A percentile compares a stretch with the other conserved stretches of the same genome.
Evolutionary conservation across 2,888 invertebrate genomes (phyloP).

Genomic region (Apocheima hispidaria): DNA sequence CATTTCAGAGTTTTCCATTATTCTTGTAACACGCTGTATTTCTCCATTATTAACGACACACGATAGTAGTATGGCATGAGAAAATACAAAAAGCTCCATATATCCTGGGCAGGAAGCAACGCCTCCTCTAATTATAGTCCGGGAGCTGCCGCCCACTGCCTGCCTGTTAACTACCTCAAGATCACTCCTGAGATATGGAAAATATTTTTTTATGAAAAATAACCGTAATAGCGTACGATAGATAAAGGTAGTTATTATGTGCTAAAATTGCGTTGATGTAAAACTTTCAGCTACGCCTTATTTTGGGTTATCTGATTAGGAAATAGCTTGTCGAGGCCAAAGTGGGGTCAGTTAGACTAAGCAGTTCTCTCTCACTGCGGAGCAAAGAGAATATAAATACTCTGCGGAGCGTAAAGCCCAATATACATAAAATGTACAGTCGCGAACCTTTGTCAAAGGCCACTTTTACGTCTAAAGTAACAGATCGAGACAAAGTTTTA

Average conservation of each 20-base stretch:
- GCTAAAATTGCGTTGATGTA: conserved; percentile 31
- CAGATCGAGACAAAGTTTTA: too few relatives aligned
- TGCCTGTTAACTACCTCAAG: conserved; percentile 37
- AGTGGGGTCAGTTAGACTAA: not conserved
- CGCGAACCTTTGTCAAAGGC: too few relatives aligned
- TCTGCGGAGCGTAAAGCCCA: too few relatives aligned
- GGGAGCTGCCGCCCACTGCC: conserved; percentile 51
- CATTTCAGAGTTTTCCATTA: not conserved
- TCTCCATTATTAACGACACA: conserved; percentile 19
- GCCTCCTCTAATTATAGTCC: conserved; percentile 59
- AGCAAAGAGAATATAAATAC: too few relatives aligned
- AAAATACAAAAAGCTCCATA: conserved; percentile 38
- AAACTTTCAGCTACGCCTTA: conserved; percentile 27
- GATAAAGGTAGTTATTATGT: conserved; percentile 33
- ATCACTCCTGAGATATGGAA: conserved; percentile 42
- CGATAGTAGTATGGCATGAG: conserved; percentile 32
- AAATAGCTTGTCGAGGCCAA: not conserved
- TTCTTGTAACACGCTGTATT: conserved; percentile 3
- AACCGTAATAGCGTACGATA: conserved; percentile 32
- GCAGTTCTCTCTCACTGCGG: too few relatives aligned
- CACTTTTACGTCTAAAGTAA: too few relatives aligned
- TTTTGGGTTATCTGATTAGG: conserved; percentile 20
- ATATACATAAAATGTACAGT: too few relatives aligned
- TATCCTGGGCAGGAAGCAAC: conserved; percentile 49
- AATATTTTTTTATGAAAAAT: conserved; percentile 42